Conservation (phyloP, 2,113 vertebrate genomes). For the Rhinogobius similis region DNA sequence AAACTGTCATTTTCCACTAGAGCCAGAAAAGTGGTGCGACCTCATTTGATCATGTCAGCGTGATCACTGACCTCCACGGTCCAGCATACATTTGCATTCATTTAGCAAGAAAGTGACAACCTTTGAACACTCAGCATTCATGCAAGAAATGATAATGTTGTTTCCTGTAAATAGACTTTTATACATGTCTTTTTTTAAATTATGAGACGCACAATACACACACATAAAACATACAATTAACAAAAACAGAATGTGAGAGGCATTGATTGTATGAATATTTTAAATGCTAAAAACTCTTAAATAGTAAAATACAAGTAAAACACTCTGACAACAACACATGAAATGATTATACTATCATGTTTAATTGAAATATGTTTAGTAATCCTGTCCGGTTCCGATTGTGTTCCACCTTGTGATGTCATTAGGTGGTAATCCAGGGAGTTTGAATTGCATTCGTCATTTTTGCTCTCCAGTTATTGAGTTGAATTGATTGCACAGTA, state of each 20-base stretch:
- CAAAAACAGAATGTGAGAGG: too few relatives aligned
- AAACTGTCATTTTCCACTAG: neutral
- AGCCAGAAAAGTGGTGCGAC: neutral
- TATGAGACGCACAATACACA: too few relatives aligned
- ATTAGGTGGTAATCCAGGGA: neutral
- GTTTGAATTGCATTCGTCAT: neutral
- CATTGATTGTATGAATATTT: too few relatives aligned
- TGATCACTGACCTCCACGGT: conserved; percentile 1
- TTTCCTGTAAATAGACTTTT: neutral
- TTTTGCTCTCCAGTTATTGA: neutral
- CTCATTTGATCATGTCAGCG: neutral
- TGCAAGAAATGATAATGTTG: neutral
- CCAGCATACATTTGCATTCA: neutral
- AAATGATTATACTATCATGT: too few relatives aligned
- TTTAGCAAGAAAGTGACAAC: neutral
- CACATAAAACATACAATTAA: too few relatives aligned
- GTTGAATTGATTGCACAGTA: neutral
- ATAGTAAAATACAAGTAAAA: too few relatives aligned
- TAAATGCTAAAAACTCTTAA: too few relatives aligned
- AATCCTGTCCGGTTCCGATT: neutral
- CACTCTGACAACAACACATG: too few relatives aligned
- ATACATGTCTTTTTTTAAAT: too few relatives aligned
- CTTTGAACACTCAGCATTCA: neutral
- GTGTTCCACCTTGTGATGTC: neutral
- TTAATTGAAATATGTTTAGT: neutral